Base-by-base conservation (phyloP, 2,113 vertebrate genomes). In the Bostrychus sinensis region DNA sequence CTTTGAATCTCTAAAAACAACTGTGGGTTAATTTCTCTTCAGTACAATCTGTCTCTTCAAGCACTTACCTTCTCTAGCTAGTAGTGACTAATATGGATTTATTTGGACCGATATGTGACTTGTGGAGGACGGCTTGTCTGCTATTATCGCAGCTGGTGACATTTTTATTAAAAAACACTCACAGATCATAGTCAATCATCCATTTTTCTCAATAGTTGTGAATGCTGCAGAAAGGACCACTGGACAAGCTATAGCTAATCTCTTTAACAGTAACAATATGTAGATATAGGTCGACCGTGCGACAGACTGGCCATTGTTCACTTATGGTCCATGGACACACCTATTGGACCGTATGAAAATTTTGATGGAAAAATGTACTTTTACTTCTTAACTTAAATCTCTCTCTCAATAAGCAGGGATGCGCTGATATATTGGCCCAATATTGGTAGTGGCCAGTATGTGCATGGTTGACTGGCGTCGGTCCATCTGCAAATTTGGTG, bases 101-200 rank as follows among this genome's bases (percentile, higher is more conserved):
- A 13, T 54, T 54, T 48, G 58, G 42, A 22, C 51, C 22, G 30
- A 37, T 62, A n/a, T 56, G 54, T 19, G n/a, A 2, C 8, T n/a
- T 79, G 45, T 38, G 2, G 3, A 12, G 19, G 45, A 19, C 50
- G 32, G 26, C 38, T 41, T 23, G 16, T 8, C 7, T 60, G 20
- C 7, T 19, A 66, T 77, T 51, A 55, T 68, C 72, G 42, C 60
- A 74, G 59, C 13, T 46, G 62, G 67, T 70, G 64, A 58, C 62
- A 73, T 66, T 75, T 64, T 59, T 14, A 70, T 57, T 37, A 66
- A 45, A 14, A 53, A 22, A 20, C 13, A 41, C 38, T 41, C 38
- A 14, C 38, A 13, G 2, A 9, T 7, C 56, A 48, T 20, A 78
- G 66, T 54, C 50, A 80, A 62, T 53, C 16, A 45, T 50, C 6